A percentile compares a stretch with the other conserved stretches of the same genome.
Evolutionary conservation across 2,888 invertebrate genomes (phyloP).

Genomic region (Drosophila merina): DNA sequence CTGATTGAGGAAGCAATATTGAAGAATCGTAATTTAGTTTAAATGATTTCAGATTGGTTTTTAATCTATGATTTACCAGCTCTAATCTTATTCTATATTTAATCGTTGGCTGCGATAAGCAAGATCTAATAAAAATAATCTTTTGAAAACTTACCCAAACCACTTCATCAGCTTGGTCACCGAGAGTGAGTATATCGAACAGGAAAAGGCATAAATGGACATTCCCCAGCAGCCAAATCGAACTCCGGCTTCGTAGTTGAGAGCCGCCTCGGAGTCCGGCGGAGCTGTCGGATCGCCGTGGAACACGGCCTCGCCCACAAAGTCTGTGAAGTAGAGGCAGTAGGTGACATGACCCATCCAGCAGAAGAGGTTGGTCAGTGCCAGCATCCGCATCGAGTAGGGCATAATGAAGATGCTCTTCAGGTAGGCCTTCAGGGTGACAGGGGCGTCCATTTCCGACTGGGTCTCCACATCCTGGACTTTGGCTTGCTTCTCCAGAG

Average conservation of each 20-base stretch:
- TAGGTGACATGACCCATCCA: constrained; percentile 89
- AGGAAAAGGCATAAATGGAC: constrained; percentile 84
- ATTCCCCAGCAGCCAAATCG: constrained; percentile 84
- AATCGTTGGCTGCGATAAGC: background rate
- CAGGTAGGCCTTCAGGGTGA: constrained; percentile 82
- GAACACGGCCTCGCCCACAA: constrained; percentile 86
- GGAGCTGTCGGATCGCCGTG: constrained; percentile 70
- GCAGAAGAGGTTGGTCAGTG: constrained; percentile 87
- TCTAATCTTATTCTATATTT: too few relatives aligned
- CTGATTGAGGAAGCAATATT: constrained; percentile 47
- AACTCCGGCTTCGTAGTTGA: constrained; percentile 82
- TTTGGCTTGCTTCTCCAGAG: constrained; percentile 20
- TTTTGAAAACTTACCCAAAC: constrained; percentile 77
- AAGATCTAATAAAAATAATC: background rate
- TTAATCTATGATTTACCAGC: background rate
- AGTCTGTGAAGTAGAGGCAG: constrained; percentile 88
- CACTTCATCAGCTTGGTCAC: constrained; percentile 83
- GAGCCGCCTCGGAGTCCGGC: constrained; percentile 59
- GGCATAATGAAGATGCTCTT: constrained; percentile 87
- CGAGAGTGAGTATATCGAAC: constrained; percentile 83
- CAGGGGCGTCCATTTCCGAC: constrained; percentile 54
- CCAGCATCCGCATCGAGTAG: constrained; percentile 85
- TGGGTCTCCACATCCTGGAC: constrained; percentile 41
- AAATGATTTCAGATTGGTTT: background rate
- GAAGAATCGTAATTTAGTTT: background rate